Conservation (phyloP, 2,888 invertebrate species). For the Nomada hirtipes region DNA sequence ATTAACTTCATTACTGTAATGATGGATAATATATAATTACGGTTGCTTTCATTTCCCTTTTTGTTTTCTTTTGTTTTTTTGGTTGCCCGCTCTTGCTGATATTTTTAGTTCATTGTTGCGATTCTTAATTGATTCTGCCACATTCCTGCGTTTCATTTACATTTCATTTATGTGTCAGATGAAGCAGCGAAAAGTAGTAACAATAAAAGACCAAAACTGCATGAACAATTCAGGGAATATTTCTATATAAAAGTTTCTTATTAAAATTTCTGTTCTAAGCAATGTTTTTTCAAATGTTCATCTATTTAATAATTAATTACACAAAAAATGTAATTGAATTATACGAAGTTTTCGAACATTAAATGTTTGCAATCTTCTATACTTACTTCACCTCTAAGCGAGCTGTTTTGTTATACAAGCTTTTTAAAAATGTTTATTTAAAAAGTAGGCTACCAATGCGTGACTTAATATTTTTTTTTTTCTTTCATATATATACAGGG, state of each 20-base stretch:
- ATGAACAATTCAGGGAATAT: constrained; percentile 36
- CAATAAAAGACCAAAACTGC: constrained; percentile 26
- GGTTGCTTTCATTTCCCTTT: constrained; percentile 65
- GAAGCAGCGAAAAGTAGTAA: background rate
- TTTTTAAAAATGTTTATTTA: constrained; percentile 25
- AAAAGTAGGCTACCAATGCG: background rate
- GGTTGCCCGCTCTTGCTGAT: constrained; percentile 79
- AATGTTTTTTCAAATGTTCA: constrained; percentile 9
- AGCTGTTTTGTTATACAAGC: constrained; percentile 34
- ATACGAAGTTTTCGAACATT: background rate
- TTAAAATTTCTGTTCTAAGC: constrained; percentile 6
- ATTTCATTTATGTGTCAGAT: constrained; percentile 57
- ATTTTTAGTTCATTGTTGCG: constrained; percentile 75
- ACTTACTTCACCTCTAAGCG: constrained; percentile 24
- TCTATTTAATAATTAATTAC: constrained; percentile 5
- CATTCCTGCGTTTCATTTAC: constrained; percentile 72
- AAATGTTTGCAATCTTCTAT: constrained; percentile 12
- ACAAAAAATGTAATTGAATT: constrained; percentile 26
- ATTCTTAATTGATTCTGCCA: constrained; percentile 76
- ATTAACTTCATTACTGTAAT: constrained; percentile 56
- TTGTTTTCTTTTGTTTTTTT: constrained; percentile 56
- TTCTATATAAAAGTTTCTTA: constrained; percentile 6
- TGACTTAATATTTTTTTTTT: constrained; percentile 27
- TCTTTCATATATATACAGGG: constrained; percentile 77
- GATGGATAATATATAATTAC: constrained; percentile 45